These are phyloP conservation scores for Manacus vitellinus DNA, from an alignment of 2,113 vertebrate genomes.

Conservation along the genomic window DNA sequence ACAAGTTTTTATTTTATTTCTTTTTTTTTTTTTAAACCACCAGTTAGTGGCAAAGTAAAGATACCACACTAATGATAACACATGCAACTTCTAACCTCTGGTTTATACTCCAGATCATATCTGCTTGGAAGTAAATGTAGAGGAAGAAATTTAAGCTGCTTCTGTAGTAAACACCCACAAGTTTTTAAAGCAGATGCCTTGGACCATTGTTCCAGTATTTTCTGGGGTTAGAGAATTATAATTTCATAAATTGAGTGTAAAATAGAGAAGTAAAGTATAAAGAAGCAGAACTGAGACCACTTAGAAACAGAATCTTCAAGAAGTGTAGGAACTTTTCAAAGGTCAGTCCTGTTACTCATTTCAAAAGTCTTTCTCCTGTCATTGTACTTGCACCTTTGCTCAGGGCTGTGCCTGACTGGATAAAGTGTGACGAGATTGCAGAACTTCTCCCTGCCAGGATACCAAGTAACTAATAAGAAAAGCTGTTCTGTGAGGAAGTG, in stretches of 20 bases:
- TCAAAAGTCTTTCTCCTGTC: neutral
- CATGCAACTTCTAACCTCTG: neutral
- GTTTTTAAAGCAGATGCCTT: neutral
- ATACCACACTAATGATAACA: neutral
- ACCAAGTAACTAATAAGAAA: neutral
- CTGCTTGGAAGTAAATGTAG: slow-evolving; percentile 6
- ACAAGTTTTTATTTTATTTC: neutral
- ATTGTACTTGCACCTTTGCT: neutral
- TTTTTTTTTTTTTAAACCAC: neutral
- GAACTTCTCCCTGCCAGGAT: neutral
- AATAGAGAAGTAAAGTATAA: neutral
- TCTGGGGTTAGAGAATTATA: neutral
- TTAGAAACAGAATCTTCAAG: neutral
- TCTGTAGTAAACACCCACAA: neutral
- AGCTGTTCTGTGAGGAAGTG: neutral
- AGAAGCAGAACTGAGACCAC: neutral
- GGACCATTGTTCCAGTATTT: neutral
- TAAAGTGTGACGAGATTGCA: neutral
- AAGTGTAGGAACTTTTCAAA: neutral
- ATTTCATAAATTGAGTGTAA: neutral
- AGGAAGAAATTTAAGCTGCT: neutral
- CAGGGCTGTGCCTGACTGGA: neutral
- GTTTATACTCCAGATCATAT: neutral
- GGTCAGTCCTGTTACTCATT: neutral
- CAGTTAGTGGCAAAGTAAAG: neutral